phyloP scores from a whole-genome alignment of 2,888 invertebrate species.

The Calliopum simillimum region DNA sequence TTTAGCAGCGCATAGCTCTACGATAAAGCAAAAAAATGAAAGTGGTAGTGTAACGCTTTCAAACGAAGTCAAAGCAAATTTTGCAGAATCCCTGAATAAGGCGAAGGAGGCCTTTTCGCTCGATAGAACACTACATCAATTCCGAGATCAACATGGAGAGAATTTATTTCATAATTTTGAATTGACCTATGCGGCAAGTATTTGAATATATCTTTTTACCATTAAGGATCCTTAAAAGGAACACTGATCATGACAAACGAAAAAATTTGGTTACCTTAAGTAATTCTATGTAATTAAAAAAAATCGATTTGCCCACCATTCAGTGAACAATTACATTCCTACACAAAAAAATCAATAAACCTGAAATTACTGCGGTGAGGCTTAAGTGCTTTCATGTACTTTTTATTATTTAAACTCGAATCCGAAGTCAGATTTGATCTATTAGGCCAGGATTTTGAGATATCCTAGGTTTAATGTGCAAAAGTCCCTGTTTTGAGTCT shows the following conservation, averaged over 20 bases:
- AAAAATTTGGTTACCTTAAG: too few relatives aligned
- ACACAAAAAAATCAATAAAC: too few relatives aligned
- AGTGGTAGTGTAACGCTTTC: constrained; percentile 30
- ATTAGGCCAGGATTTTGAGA: too few relatives aligned
- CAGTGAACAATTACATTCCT: too few relatives aligned
- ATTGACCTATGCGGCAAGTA: constrained; percentile 89
- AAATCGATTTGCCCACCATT: neutral
- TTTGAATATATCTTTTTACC: neutral
- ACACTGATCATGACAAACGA: too few relatives aligned
- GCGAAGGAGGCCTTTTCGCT: constrained; percentile 97
- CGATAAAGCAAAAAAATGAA: constrained; percentile 13
- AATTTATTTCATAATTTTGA: constrained; percentile 95
- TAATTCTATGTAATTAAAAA: too few relatives aligned
- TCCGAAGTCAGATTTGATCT: too few relatives aligned
- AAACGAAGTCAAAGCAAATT: constrained; percentile 55
- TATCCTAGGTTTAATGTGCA: too few relatives aligned
- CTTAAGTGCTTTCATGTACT: too few relatives aligned
- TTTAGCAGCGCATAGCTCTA: constrained; percentile 46
- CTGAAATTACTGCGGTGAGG: too few relatives aligned
- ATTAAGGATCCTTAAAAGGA: neutral
- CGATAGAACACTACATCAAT: constrained; percentile 88
- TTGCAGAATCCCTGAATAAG: constrained; percentile 77
- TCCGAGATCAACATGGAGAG: constrained; percentile 91
- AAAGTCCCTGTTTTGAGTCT: too few relatives aligned
- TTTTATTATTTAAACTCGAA: too few relatives aligned